Base-by-base conservation (phyloP, 2,113 vertebrate genomes). In the Pygathrix nemaeus region DNA sequence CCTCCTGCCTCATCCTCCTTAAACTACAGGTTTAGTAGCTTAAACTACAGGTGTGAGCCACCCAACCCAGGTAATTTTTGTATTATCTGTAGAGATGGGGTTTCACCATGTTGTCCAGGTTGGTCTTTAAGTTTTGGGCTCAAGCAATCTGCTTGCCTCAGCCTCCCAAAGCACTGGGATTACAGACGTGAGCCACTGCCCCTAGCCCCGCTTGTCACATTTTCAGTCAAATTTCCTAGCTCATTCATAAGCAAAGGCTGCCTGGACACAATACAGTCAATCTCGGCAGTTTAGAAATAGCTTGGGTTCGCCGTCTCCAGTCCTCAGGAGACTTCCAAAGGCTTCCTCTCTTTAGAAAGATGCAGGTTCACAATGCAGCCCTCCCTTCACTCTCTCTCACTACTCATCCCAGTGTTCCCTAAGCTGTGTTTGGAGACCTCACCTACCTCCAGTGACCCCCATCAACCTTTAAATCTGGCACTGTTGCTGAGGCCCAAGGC, bases 311-410 rank as follows among this genome's bases (percentile, higher is more conserved):
- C 16, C 17, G 13, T 50, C 1, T 57, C 45, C 17, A 40, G 17
- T 21, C 52, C 52, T 78, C n/a, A 35, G 45, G 25, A 21, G 45
- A 43, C 52, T 70, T 78, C 73, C 64, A 59, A 25, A 30, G 2
- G 3, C 10, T n/a, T 4, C 40, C 90, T 88, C 57, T 84, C 35
- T 88, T 91, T 88, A 84, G 76, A 52, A 75, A 8, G 16, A 40
- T 45, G 8, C 57, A 1, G 0, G 6, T 79, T 92, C 18, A 27
- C 43, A 40, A 0, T 0, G 8, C 6, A 17, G 72, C 2, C n/a
- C 50, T 27, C 70, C 32, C 30, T 25, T 48, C 25, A 25, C 52
- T 18, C 23, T 23, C 35, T 43, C 35, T 72, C 93, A 43, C 30
- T 4, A 16, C 4, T 20, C 50, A 81, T 25, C 38, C 48, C 30